Conservation (phyloP, 2,888 invertebrate genomes). For the Pseudococcus jackbeardsleyi region DNA sequence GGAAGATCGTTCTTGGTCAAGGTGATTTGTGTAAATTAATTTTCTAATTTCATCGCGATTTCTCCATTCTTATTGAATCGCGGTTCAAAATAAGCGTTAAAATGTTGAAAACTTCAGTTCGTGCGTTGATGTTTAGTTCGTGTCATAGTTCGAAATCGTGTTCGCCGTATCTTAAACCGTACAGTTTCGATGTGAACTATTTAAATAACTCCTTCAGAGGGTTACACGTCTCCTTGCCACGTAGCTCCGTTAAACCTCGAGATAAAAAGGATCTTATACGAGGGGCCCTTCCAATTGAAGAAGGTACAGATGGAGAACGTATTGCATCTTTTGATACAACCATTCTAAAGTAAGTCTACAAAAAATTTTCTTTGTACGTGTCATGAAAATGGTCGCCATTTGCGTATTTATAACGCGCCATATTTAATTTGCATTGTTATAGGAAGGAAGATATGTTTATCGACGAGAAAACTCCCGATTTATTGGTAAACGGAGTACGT, state of each 20-base stretch:
- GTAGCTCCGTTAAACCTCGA: slow-evolving; percentile 43
- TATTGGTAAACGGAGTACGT: slow-evolving; percentile 81
- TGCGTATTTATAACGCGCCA: slow-evolving; percentile 31
- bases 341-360: slow-evolving; percentile 73
- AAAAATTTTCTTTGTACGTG: neutral
- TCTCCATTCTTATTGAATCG: neutral
- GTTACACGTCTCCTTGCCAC: slow-evolving; percentile 32
- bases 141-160: neutral
- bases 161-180: neutral
- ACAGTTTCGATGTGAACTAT: slow-evolving; percentile 2
- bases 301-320: slow-evolving; percentile 84
- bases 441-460: slow-evolving; percentile 82
- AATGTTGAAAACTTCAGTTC: slow-evolving; percentile 25
- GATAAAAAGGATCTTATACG: slow-evolving; percentile 47
- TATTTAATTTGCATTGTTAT: slow-evolving; percentile 64
- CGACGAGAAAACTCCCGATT: slow-evolving; percentile 78
- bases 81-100: neutral
- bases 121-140: neutral
- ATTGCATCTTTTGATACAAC: slow-evolving; percentile 79
- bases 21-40: slow-evolving; percentile 5
- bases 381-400: slow-evolving; percentile 9
- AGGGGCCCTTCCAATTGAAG: slow-evolving; percentile 72
- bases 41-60: neutral
- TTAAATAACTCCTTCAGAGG: slow-evolving; percentile 5
- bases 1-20: neutral